A percentile compares a stretch with the other conserved stretches of the same genome.
Conservation (phyloP, 2,888 invertebrate species). For the Agriopis marginaria region DNA sequence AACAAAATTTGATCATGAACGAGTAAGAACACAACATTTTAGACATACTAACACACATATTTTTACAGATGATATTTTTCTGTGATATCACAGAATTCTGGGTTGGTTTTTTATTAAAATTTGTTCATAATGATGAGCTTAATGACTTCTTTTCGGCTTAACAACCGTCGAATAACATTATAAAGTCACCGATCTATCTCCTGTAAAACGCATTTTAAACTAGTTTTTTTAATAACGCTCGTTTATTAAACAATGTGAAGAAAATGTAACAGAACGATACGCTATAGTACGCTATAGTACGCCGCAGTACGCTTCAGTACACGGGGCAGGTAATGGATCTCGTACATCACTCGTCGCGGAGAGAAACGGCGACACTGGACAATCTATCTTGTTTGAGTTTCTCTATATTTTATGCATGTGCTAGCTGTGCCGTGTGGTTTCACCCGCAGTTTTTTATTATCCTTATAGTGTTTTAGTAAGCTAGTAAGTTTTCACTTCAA, state of each 20-base stretch:
- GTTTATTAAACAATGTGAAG: neutral
- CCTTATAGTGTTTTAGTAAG: no score
- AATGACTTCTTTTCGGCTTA: no score
- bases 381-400: constrained; percentile 29
- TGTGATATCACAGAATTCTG: no score
- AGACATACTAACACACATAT: no score
- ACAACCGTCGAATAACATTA: no score
- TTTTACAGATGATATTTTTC: no score
- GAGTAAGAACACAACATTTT: no score
- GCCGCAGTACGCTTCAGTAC: constrained; percentile 2
- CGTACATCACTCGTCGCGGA: constrained; percentile 35
- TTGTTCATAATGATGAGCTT: no score
- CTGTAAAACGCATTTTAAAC: neutral
- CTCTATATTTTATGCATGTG: constrained; percentile 12
- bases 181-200: neutral
- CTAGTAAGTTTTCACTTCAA: no score
- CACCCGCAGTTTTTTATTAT: neutral
- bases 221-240: neutral
- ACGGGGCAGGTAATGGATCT: constrained; percentile 40
- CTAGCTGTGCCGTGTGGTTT: neutral
- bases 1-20: no score
- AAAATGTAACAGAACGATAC: neutral
- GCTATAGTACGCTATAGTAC: neutral
- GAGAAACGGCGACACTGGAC: constrained; percentile 31
- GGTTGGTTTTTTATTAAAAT: no score